Conservation (phyloP, 2,888 invertebrate genomes). For the Sabellastarte sp. region DNA sequence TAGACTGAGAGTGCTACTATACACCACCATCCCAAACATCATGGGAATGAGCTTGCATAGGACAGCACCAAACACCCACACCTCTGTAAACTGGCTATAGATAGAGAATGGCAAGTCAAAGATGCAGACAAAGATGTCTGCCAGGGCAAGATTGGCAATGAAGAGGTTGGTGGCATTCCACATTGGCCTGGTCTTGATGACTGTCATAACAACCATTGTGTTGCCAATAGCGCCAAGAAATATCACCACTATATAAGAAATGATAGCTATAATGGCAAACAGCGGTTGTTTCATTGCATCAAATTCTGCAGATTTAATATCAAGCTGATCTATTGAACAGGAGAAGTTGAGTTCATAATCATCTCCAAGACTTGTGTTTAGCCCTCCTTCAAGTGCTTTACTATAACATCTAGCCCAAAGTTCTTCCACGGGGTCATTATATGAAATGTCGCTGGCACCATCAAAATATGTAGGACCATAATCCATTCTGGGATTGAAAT, state of each 20-base stretch:
- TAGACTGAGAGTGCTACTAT: constrained; percentile 50
- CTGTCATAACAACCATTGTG: constrained; percentile 46
- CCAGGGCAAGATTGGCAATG: constrained; percentile 51
- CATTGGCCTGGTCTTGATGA: constrained; percentile 43
- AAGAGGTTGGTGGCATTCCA: constrained; percentile 57
- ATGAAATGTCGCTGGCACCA: no score
- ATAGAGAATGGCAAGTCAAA: constrained; percentile 55
- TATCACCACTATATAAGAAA: constrained; percentile 37
- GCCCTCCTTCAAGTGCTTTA: no score
- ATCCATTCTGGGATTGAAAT: no score
- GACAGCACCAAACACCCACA: constrained; percentile 51
- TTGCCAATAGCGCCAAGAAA: constrained; percentile 51
- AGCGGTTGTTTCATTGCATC: neutral
- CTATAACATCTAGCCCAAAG: no score
- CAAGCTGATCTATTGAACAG: no score
- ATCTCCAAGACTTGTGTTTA: no score
- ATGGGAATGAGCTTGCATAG: constrained; percentile 52
- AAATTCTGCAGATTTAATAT: neutral
- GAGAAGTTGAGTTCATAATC: no score
- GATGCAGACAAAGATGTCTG: constrained; percentile 51
- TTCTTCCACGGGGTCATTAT: no score
- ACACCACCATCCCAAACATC: constrained; percentile 52
- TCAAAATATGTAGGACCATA: no score
- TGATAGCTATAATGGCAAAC: constrained; percentile 9
- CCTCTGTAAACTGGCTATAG: constrained; percentile 53